Percentiles rank a stretch among this genome's conserved stretches.
phyloP scores from a whole-genome alignment of 2,797 vertebrate genomes.

The Periparus ater region DNA sequence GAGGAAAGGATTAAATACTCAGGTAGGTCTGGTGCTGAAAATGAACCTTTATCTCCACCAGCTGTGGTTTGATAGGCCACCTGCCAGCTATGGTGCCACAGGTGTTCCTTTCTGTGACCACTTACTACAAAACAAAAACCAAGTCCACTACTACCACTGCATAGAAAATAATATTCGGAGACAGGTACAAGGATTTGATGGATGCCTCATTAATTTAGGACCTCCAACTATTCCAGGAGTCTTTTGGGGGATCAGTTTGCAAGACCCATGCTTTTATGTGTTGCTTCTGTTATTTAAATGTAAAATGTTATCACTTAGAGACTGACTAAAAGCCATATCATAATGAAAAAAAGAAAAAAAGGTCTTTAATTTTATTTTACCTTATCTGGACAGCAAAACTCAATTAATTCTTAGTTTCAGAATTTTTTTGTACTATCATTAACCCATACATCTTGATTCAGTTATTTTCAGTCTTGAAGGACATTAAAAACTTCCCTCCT shows the following conservation, averaged over 20 bases:
- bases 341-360: neutral
- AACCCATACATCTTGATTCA: accelerated
- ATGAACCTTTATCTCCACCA: neutral
- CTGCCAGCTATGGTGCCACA: neutral
- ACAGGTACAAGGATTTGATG: neutral
- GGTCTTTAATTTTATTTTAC: neutral
- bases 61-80: accelerated
- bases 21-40: neutral
- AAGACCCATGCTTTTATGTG: neutral
- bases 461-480: neutral
- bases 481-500: neutral
- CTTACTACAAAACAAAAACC: neutral
- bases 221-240: neutral
- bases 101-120: neutral
- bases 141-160: neutral
- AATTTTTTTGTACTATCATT: neutral
- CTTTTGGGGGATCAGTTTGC: neutral
- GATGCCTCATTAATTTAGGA: neutral
- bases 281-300: neutral
- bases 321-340: neutral
- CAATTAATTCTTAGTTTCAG: neutral
- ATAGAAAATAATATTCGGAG: neutral
- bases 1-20: neutral
- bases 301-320: neutral
- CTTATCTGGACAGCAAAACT: neutral